Conservation (phyloP, 2,797 vertebrate genomes). For the Aldrovandia affinis region DNA sequence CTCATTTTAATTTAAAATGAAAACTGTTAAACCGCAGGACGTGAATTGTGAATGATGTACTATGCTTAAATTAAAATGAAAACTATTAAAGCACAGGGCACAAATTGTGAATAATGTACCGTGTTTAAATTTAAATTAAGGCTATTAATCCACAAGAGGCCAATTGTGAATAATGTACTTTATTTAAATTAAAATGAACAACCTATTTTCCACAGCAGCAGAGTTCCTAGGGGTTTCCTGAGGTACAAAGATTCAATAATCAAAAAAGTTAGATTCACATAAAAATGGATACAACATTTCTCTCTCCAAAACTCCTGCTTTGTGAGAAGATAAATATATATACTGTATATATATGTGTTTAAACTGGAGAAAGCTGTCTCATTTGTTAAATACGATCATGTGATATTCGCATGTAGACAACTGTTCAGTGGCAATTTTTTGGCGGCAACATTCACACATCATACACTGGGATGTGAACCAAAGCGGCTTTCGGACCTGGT, state of each 20-base stretch:
- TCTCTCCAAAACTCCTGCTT: not conserved
- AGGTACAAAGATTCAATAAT: not conserved
- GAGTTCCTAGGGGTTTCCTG: not conserved
- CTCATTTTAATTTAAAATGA: slow-evolving; percentile 32
- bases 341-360: too few species aligned
- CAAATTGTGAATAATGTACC: slow-evolving; percentile 15
- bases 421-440: too few species aligned
- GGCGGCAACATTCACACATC: too few species aligned
- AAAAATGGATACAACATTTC: not conserved
- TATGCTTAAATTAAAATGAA: slow-evolving; percentile 33
- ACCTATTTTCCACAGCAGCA: not conserved
- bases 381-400: too few species aligned
- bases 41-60: slow-evolving; percentile 13
- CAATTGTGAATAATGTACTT: not conserved
- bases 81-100: not conserved
- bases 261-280: not conserved
- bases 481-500: slow-evolving; percentile 28
- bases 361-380: too few species aligned
- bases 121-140: slow-evolving; percentile 31
- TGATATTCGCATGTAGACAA: too few species aligned
- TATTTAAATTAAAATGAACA: not conserved
- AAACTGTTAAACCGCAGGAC: not conserved
- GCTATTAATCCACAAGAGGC: not conserved
- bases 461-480: slow-evolving; percentile 44
- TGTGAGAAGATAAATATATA: too few species aligned